phyloP scores from a whole-genome alignment of 2,113 vertebrate genomes.

The Microcebus murinus region DNA sequence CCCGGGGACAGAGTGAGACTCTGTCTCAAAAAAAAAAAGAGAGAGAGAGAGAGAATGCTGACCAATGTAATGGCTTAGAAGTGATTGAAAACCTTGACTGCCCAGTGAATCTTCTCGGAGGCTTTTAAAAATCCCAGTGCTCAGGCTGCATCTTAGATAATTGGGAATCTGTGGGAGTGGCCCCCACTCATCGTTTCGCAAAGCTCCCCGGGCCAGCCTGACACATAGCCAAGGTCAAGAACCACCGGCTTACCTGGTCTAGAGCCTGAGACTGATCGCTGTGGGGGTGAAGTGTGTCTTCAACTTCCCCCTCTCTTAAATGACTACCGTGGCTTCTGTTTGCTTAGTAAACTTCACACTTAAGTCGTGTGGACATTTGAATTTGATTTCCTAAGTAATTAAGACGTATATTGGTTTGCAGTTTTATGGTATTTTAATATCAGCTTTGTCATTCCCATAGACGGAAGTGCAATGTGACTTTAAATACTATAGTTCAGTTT shows the following conservation, averaged over 20 bases:
- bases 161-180: background rate
- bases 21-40: no score
- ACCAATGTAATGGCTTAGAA: background rate
- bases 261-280: background rate
- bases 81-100: background rate
- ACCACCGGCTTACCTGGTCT: background rate
- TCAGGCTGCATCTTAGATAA: background rate
- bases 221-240: background rate
- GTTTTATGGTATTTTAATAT: background rate
- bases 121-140: slow-evolving; percentile 7
- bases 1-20: no score
- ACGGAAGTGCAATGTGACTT: background rate
- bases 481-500: background rate
- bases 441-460: background rate
- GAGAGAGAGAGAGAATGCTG: background rate
- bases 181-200: background rate
- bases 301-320: background rate
- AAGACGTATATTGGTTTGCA: slow-evolving; percentile 3
- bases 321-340: background rate
- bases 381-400: slow-evolving; percentile 5
- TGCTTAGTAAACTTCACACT: background rate
- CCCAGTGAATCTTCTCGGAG: background rate
- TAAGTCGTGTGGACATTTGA: background rate
- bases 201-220: background rate
- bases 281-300: background rate